A percentile compares a stretch with the other conserved stretches of the same genome.
phyloP scores from a whole-genome alignment of 2,113 vertebrate species.

The Myrmophylax atrothorax region DNA sequence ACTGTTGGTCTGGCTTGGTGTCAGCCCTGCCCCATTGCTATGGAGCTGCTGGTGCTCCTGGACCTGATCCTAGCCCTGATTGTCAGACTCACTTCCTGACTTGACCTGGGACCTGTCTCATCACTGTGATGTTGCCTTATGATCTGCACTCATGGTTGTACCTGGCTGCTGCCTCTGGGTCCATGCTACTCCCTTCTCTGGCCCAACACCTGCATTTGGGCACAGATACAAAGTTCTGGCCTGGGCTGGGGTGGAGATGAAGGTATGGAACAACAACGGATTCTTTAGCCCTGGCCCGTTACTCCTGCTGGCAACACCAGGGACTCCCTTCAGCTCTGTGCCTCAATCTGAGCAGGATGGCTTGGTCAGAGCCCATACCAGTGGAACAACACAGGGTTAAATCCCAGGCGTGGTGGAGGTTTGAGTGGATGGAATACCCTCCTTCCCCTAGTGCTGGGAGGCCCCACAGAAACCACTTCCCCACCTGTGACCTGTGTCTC shows the following conservation, averaged over 20 bases:
- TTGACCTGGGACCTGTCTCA: background rate
- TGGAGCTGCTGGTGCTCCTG: background rate
- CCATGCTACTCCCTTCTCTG: background rate
- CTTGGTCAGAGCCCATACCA: background rate
- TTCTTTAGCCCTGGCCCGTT: background rate
- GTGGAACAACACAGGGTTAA: rapidly evolving
- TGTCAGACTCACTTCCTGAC: background rate
- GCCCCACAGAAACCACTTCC: background rate
- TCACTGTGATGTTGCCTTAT: background rate
- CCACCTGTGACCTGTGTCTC: rapidly evolving
- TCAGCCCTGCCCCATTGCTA: background rate
- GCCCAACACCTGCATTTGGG: background rate
- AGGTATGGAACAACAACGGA: background rate
- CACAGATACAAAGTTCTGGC: background rate
- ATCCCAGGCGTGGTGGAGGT: background rate
- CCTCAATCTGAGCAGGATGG: background rate
- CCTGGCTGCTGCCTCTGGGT: background rate
- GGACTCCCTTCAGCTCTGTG: background rate
- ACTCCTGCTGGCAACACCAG: background rate
- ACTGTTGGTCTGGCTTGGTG: background rate
- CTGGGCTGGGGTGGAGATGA: background rate
- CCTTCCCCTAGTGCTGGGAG: background rate
- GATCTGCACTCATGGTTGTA: background rate
- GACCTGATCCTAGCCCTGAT: background rate
- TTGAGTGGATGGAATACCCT: background rate